Evolutionary conservation across 2,113 vertebrate genomes (phyloP), one percentile per base, ranked within the genome.

Genomic region (Cynoglossus semilaevis): DNA sequence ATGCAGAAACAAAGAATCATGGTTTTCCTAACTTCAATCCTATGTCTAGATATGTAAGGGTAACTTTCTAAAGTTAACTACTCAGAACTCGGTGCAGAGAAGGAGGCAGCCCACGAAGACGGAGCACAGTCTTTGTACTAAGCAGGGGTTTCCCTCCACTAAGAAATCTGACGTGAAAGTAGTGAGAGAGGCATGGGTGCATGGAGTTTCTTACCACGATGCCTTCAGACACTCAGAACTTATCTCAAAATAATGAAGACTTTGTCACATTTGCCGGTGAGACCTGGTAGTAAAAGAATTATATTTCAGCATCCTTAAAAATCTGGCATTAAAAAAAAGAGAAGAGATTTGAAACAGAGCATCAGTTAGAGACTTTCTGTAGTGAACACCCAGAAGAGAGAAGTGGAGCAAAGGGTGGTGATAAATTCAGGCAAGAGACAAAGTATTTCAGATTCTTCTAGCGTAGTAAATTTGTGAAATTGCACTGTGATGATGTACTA

Each of bases 101-200:
- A 16, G 42, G 38, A 43, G 70, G 45, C 29, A 18, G 47, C 22
- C 54, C 17, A 43, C 47, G 44, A 55, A 38, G 57, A 40, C 15
- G 29, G 29, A 13, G 35, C 40, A 49, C 54, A 14, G 15, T 34
- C 41, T 51, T 8, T 36, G 8, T 51, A 15, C 11, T 13, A 13
- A 14, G 17, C 40, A 37, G 15, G 5, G 14, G 40, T 29, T 55
- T 43, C 17, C 15, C 18, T 44, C 19, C 53, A 43, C 40, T 43
- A 19, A 56, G 53, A 44, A 46, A 64, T 53, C 38, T 43, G 37
- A 8, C 35, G 14, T 18, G 58, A 48, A 55, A 46, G 40, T 45
- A 29, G n/a, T 34, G 51, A 72, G 48, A 76, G 36, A 49, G 42
- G 53, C 41, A 19, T 29, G 48, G 51, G 40, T 58, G 51, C 40